Base-by-base conservation (phyloP, 2,113 vertebrate genomes). In the Alethe castanea region DNA sequence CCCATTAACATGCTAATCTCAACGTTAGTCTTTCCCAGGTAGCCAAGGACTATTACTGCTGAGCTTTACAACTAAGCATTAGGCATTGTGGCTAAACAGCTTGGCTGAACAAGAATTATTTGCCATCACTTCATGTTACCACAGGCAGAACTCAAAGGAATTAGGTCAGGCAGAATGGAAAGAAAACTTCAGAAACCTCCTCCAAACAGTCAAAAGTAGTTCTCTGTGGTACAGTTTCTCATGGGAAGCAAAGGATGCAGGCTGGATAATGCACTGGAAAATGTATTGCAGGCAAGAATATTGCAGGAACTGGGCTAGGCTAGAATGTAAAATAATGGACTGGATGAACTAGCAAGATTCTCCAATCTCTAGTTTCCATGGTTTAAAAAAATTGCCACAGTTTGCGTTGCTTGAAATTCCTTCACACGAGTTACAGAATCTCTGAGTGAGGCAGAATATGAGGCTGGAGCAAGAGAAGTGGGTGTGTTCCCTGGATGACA, bases 401-500 rank as follows among this genome's bases (percentile, higher is more conserved):
- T 70, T 81, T 24, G 23, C 36, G 11, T 81, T 66, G 44, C 28
- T 92, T 79, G 33, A 90, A 78, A 92, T 91, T 81, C 52, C 22
- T 86, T 91, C 69, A 66, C 40, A 56, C 0, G 1, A 66, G n/a
- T 54, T 60, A 62, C 20, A 87, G 74, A 86, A 64, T 60, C 53
- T 86, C 65, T 54, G 60, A 88, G 26, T 2, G 1, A 69, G n/a
- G 66, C 61, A 83, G 50, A 92, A 73, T 28, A 90, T 40, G 14
- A 44, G 48, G 17, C 29, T 92, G 64, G 47, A 76, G 47, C 45
- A n/a, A 92, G 47, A 83, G 57, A 67, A 23, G 66, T 84, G 86
- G 89, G 95, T 89, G 77, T 88, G 79, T 94, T 93, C 90, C 82
- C 86, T 88, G 93, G 64, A 79, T 86, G 84, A 94, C 59, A 71